phyloP scores from a whole-genome alignment of 1,140 invertebrate species.

The Polyergus mexicanus region DNA sequence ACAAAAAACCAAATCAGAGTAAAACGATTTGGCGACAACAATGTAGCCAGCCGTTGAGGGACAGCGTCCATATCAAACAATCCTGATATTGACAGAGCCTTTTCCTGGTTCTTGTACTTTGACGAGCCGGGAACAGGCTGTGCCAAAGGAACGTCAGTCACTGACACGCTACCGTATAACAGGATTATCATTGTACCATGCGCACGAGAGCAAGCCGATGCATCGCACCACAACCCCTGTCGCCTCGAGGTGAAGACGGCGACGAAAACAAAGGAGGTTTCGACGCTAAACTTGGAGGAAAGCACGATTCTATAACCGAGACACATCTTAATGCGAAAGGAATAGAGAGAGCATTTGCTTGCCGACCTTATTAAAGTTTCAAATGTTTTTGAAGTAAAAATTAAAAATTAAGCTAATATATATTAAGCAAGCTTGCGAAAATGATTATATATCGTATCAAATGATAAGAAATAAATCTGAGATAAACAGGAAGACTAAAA shows the following conservation, averaged over 20 bases:
- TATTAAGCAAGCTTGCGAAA: no score
- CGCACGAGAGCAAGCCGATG: slow-evolving; percentile 32
- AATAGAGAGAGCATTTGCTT: background rate
- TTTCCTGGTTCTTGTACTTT: slow-evolving; percentile 62
- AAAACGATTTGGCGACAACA: slow-evolving; percentile 18
- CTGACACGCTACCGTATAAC: slow-evolving; percentile 57
- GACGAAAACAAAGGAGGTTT: slow-evolving; percentile 51
- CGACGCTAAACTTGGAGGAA: slow-evolving; percentile 20
- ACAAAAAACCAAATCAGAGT: slow-evolving; percentile 44
- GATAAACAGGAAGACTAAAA: no score
- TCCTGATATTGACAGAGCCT: slow-evolving; percentile 58
- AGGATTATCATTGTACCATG: slow-evolving; percentile 57
- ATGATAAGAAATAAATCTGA: no score
- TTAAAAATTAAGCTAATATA: no score
- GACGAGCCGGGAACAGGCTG: slow-evolving; percentile 39
- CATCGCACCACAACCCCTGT: slow-evolving; percentile 49
- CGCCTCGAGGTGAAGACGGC: slow-evolving; percentile 40
- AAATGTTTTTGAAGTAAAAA: no score
- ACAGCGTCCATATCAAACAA: slow-evolving; percentile 58
- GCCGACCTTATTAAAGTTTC: background rate
- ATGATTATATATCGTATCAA: no score
- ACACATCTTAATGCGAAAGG: background rate
- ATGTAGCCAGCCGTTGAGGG: slow-evolving; percentile 49
- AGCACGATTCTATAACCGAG: slow-evolving; percentile 14
- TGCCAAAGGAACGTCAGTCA: slow-evolving; percentile 58